Evolutionary conservation across 30 jellyfish, hydroid and myxozoan species (phyloP), one percentile per base, ranked within the genome.

Genomic region (Pseudorhiza aurosa): DNA sequence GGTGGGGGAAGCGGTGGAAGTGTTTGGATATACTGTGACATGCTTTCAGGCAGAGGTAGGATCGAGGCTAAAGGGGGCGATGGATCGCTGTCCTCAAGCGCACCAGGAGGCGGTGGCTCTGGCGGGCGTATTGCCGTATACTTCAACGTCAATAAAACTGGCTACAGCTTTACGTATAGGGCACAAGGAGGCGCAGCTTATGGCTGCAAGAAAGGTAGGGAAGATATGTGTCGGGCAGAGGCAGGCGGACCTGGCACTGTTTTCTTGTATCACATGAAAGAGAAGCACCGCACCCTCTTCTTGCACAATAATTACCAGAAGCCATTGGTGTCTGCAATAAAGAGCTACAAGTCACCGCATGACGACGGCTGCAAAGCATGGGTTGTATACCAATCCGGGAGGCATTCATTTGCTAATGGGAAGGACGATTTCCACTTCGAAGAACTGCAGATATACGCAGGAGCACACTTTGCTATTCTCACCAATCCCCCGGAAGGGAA

Each of bases 1-100:
- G 92, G 92, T 30, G 92, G 92, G 21, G 92, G 92, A 1, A 81
- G 92, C 55, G 92, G 92, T 21, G 92, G 92, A 2, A 81, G 92
- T 33, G 78, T 81, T 8, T 81, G 92, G 92, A 68, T 81, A 0
- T 81, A 65, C 72, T 81, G 92, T 53, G 31, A 65, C 65, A 58
- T 47, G 24, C 84, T 81, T 10, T 67, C 84, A 3, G 92, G 92
- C 11, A 50, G 92, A 15, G 92, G 92, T 1, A 47, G 70, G 53
- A 53, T 81, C 33, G 65, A 67, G 67, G 92, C 92, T 29, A 81
- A 51, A 37, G 92, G 92, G 12, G 92, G 92, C 24, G 42, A 24
- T 24, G 92, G 92, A 2, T 81, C 92, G 4, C 50, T 81, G 51
- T 58, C 36, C 40, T n/a, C 68, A 5, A 19, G 50, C n/a, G 8